phyloP scores from a whole-genome alignment of 2,113 vertebrate species.

The Cisticola juncidis region DNA sequence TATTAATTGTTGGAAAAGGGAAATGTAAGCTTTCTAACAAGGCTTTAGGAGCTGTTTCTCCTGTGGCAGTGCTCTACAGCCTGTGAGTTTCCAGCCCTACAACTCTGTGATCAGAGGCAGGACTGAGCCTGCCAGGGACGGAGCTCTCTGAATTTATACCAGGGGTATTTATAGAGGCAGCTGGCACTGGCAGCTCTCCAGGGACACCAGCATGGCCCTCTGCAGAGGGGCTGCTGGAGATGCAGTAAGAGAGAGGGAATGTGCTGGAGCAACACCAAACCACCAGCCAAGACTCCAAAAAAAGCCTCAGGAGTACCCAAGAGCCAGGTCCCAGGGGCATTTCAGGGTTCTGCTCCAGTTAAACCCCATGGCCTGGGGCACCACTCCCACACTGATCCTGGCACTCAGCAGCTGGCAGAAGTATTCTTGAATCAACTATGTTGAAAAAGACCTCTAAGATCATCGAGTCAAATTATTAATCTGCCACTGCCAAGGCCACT shows the following conservation, averaged over 20 bases:
- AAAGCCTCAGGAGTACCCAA: background rate
- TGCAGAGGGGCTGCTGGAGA: background rate
- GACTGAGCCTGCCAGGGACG: background rate
- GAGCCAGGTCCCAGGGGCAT: background rate
- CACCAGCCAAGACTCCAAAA: background rate
- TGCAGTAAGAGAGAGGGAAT: background rate
- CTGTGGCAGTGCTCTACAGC: background rate
- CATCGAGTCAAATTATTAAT: fast-evolving
- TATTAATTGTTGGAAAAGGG: background rate
- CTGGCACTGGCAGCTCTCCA: background rate
- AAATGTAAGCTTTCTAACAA: background rate
- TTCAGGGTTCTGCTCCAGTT: background rate
- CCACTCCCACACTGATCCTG: background rate
- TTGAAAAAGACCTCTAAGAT: background rate
- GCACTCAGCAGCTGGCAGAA: background rate
- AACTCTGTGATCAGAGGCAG: background rate
- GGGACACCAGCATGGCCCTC: background rate
- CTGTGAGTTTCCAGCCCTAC: background rate
- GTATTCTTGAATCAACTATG: background rate
- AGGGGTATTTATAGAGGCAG: slow-evolving; percentile 33
- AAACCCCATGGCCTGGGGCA: background rate
- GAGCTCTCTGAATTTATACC: background rate
- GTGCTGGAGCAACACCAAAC: background rate
- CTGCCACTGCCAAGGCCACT: background rate
- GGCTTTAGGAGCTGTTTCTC: background rate